phyloP scores from a whole-genome alignment of 2,888 invertebrate species.

The Ophion ellenae region DNA sequence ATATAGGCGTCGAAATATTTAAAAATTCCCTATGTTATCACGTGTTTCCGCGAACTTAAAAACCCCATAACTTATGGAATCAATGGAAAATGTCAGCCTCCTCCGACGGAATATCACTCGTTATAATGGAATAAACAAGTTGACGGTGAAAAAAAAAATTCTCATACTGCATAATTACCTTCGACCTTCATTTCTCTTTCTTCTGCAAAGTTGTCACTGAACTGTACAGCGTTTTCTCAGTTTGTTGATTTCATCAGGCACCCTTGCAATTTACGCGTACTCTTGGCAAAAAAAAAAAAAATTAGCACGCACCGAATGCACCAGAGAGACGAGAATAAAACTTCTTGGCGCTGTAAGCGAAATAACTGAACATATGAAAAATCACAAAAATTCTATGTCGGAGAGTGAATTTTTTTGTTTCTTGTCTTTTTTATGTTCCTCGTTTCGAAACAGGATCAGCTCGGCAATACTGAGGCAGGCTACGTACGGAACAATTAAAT shows the following conservation, averaged over 20 bases:
- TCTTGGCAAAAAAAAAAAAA: conserved; percentile 37
- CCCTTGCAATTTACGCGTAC: conserved; percentile 50
- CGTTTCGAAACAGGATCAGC: conserved; percentile 88
- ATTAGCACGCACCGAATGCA: conserved; percentile 46
- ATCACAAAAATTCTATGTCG: not conserved
- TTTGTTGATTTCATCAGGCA: conserved; percentile 34
- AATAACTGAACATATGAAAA: conserved; percentile 13
- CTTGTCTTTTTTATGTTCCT: conserved; percentile 51
- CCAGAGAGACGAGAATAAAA: conserved; percentile 31
- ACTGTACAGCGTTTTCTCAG: conserved; percentile 48
- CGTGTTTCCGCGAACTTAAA: too few relatives aligned
- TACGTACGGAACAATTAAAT: conserved; percentile 98
- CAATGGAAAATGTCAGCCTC: too few relatives aligned
- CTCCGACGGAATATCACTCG: too few relatives aligned
- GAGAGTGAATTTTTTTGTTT: conserved; percentile 37
- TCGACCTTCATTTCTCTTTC: conserved; percentile 19
- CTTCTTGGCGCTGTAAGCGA: conserved; percentile 37
- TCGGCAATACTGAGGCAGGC: conserved; percentile 97
- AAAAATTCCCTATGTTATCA: too few relatives aligned
- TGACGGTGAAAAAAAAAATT: too few relatives aligned
- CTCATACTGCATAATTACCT: too few relatives aligned
- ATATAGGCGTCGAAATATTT: too few relatives aligned
- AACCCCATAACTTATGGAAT: too few relatives aligned
- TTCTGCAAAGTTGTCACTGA: conserved; percentile 35
- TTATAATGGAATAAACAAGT: too few relatives aligned